phyloP scores from a whole-genome alignment of 2,113 vertebrate genomes.

The Anolis sagrei region DNA sequence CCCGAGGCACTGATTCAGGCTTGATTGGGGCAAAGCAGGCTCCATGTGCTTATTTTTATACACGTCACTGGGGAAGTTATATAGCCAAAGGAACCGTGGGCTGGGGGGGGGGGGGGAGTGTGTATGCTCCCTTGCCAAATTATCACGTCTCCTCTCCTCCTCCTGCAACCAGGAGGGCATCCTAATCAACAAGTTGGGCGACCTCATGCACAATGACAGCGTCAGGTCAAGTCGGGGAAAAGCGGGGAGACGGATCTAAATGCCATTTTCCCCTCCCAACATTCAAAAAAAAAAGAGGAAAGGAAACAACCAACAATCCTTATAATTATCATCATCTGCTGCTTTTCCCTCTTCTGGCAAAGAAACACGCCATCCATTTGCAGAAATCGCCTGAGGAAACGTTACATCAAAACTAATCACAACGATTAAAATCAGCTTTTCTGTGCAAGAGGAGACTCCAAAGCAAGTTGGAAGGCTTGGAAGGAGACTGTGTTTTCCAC shows the following conservation, averaged over 20 bases:
- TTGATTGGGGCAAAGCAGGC: constrained; percentile 94
- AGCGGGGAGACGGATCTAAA: constrained; percentile 75
- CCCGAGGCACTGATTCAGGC: constrained; percentile 92
- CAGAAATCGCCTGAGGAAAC: constrained; percentile 94
- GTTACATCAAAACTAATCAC: constrained; percentile 99
- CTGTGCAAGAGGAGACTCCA: constrained; percentile 91
- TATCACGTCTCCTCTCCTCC: constrained; percentile 78
- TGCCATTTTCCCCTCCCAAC: constrained; percentile 46
- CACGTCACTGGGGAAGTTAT: constrained; percentile 90
- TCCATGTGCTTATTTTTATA: constrained; percentile 93
- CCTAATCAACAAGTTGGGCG: constrained; percentile 91
- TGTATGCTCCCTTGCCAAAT: constrained; percentile 79
- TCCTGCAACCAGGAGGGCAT: constrained; percentile 74
- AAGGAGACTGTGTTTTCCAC: constrained; percentile 84
- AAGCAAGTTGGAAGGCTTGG: constrained; percentile 90
- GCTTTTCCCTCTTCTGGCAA: constrained; percentile 95
- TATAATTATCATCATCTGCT: constrained; percentile 99
- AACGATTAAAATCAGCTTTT: constrained; percentile 99
- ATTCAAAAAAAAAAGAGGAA: constrained; percentile 67
- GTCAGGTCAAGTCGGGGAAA: constrained; percentile 78
- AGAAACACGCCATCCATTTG: constrained; percentile 99
- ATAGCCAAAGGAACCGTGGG: constrained; percentile 82
- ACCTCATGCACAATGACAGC: constrained; percentile 75
- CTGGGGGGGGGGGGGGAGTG: constrained; percentile 72
- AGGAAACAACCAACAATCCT: constrained; percentile 93